Evolutionary conservation across 2,113 vertebrate genomes (phyloP).

Genomic region (Cnemophilus loriae): DNA sequence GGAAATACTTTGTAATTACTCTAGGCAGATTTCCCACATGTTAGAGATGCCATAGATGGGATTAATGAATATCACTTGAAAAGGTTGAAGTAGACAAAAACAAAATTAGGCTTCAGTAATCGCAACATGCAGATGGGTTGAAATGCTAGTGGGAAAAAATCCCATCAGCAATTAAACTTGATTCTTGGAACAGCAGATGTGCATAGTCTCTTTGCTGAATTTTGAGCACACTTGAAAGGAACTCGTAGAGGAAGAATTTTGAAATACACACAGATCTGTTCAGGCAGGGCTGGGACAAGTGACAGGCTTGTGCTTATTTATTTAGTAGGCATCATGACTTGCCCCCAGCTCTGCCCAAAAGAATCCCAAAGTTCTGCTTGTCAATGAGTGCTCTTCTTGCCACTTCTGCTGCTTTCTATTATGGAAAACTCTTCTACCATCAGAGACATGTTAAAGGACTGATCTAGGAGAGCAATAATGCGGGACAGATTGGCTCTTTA

Average conservation of each 20-base stretch:
- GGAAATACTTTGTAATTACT: constrained; percentile 70
- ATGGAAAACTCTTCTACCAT: neutral
- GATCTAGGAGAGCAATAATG: neutral
- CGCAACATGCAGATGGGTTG: constrained; percentile 66
- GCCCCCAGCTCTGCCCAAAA: neutral
- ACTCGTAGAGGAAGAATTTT: constrained; percentile 13
- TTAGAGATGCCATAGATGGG: constrained; percentile 64
- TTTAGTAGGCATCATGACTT: neutral
- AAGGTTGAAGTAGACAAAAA: constrained; percentile 65
- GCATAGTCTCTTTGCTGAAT: constrained; percentile 46
- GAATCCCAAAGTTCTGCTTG: neutral
- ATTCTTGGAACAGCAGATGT: constrained; percentile 73
- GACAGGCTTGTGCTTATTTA: neutral
- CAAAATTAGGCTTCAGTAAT: constrained; percentile 65
- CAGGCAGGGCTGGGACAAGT: neutral
- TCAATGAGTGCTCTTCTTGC: neutral
- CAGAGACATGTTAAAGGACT: neutral
- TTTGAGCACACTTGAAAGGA: constrained; percentile 53
- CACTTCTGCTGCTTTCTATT: neutral
- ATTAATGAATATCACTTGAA: constrained; percentile 72
- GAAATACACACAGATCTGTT: neutral
- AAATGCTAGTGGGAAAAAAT: constrained; percentile 64
- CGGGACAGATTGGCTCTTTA: neutral
- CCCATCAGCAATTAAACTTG: constrained; percentile 73
- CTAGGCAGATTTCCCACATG: constrained; percentile 66